Conservation (phyloP, 2,113 vertebrate species). For the Hirundichthys speculiger region DNA sequence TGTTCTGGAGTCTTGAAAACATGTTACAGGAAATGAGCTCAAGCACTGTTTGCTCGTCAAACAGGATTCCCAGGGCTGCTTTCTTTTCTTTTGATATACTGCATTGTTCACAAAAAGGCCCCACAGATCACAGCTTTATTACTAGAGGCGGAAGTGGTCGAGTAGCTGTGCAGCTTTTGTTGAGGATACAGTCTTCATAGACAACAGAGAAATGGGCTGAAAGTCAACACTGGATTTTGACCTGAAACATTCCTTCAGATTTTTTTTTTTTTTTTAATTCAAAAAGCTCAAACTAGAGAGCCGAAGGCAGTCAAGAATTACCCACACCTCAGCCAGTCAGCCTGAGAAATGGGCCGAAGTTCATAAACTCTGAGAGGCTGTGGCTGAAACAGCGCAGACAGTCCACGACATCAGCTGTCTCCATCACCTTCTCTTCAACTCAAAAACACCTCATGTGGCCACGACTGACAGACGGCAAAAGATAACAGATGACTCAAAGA, state of each 20-base stretch:
- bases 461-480: conserved; percentile 9
- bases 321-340: not conserved
- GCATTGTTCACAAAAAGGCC: not conserved
- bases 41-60: conserved; percentile 1
- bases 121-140: too few species aligned
- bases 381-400: conserved; percentile 29
- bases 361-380: conserved; percentile 42
- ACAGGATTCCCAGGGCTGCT: not conserved
- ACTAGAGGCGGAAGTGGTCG: conserved; percentile 7
- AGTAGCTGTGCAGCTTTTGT: not conserved
- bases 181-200: not conserved
- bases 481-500: not conserved
- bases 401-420: conserved; percentile 19
- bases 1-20: conserved; percentile 12
- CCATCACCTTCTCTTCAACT: conserved; percentile 1
- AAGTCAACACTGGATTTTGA: conserved; percentile 8
- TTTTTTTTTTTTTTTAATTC: too few species aligned
- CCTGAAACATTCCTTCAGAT: too few species aligned
- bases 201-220: not conserved
- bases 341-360: conserved; percentile 62
- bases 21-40: conserved; percentile 33
- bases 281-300: not conserved
- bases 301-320: conserved; percentile 9
- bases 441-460: conserved; percentile 24
- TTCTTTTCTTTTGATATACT: not conserved